Evolutionary conservation across 2,113 vertebrate species (phyloP).

Genomic region (Pollimyrus isidori): DNA sequence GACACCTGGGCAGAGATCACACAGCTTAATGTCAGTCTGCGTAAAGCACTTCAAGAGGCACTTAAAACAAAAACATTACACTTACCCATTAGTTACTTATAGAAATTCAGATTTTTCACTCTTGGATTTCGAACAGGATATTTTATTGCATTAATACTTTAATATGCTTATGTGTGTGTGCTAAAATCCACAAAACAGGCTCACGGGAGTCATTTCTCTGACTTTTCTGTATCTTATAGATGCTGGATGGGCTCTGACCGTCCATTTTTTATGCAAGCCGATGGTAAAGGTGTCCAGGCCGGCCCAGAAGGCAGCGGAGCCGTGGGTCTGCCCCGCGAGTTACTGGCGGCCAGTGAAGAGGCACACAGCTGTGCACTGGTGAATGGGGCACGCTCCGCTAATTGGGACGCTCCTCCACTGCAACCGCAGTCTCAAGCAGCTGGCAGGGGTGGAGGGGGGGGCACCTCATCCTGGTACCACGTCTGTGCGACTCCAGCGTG

Average conservation of each 20-base stretch:
- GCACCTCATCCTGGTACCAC: neutral
- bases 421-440: neutral
- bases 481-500: neutral
- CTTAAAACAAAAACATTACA: neutral
- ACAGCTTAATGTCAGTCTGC: neutral
- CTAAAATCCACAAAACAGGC: neutral
- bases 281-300: neutral
- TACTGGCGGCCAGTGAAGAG: constrained; percentile 30
- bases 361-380: constrained; percentile 14
- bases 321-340: constrained; percentile 19
- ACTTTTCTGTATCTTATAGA: neutral
- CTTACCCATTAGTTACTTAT: neutral
- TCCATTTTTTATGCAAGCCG: neutral
- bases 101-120: neutral
- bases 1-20: neutral
- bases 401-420: constrained; percentile 7
- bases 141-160: neutral
- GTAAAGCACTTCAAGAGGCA: neutral
- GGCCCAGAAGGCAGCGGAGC: neutral
- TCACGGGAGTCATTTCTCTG: neutral
- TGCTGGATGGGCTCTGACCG: neutral
- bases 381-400: constrained; percentile 18
- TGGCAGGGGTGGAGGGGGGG: neutral
- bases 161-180: neutral
- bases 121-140: neutral